Percentiles rank a stretch among this genome's conserved stretches.
phyloP scores from a whole-genome alignment of 1,140 invertebrate species.

The Plutomurus gul region DNA sequence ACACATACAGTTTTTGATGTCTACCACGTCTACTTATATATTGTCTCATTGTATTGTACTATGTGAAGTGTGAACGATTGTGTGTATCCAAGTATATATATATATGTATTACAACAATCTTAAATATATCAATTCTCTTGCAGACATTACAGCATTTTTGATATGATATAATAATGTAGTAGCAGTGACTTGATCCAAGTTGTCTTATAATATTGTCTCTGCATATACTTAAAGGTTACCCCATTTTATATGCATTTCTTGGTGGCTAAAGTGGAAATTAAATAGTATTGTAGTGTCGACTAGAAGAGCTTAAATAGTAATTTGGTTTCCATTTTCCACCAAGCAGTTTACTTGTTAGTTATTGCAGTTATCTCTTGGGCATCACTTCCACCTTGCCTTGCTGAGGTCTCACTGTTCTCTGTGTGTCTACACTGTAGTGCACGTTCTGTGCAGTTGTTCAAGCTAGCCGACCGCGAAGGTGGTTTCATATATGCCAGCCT shows the following conservation, averaged over 20 bases:
- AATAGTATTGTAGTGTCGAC: slow-evolving; percentile 1
- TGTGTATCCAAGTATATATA: too few relatives aligned
- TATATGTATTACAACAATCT: too few relatives aligned
- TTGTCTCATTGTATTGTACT: too few relatives aligned
- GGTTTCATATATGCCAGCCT: slow-evolving; percentile 7
- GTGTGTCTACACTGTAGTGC: slow-evolving; percentile 18
- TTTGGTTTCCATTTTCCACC: slow-evolving; percentile 48
- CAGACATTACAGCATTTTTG: too few relatives aligned
- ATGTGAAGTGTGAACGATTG: too few relatives aligned
- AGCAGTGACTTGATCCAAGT: not conserved
- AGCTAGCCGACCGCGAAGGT: slow-evolving; percentile 52
- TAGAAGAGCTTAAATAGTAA: slow-evolving; percentile 27
- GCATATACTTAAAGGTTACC: not conserved
- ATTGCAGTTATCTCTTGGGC: slow-evolving; percentile 35
- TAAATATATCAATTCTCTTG: too few relatives aligned
- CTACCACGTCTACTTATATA: too few relatives aligned
- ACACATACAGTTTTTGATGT: too few relatives aligned
- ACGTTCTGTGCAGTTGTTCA: slow-evolving; percentile 24
- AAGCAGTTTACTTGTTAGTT: slow-evolving; percentile 31
- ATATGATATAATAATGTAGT: not conserved
- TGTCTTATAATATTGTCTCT: not conserved
- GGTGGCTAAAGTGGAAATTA: too few relatives aligned
- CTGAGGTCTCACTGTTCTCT: too few relatives aligned
- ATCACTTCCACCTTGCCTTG: slow-evolving; percentile 37
- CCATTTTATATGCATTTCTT: too few relatives aligned